Conservation (phyloP, 2,888 invertebrate genomes). For the Strigamia crassipes region DNA sequence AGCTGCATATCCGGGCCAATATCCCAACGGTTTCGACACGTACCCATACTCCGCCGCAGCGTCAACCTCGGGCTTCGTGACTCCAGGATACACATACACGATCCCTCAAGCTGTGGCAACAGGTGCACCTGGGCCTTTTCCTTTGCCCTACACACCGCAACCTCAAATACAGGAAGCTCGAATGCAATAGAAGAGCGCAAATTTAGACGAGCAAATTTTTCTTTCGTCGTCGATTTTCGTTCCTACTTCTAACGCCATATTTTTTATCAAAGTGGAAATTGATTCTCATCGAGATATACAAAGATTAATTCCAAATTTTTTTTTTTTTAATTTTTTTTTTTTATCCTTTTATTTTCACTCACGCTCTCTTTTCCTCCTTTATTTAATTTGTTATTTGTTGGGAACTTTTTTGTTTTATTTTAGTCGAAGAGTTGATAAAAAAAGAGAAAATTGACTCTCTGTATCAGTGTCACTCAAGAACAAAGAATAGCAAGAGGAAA, state of each 20-base stretch:
- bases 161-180: conserved; percentile 51
- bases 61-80: conserved; percentile 71
- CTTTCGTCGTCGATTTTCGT: conserved; percentile 6
- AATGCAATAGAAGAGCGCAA: conserved; percentile 49
- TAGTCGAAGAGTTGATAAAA: conserved; percentile 3
- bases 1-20: conserved; percentile 48
- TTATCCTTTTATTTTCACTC: background rate
- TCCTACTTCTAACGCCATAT: conserved; percentile 17
- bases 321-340: background rate
- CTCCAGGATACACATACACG: conserved; percentile 59
- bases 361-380: background rate
- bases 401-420: background rate
- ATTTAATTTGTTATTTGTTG: background rate
- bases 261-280: background rate
- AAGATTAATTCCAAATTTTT: conserved; percentile 1
- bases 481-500: background rate
- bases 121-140: conserved; percentile 48
- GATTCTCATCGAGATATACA: background rate
- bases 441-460: conserved; percentile 31
- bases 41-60: conserved; percentile 71
- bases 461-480: conserved; percentile 27
- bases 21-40: conserved; percentile 70
- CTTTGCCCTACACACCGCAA: conserved; percentile 50
- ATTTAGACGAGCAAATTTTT: background rate
- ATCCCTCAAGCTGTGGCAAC: conserved; percentile 46